These are phyloP conservation scores for Zosterops lateralis DNA, from an alignment of 2,113 vertebrate genomes.

Conservation along the genomic window DNA sequence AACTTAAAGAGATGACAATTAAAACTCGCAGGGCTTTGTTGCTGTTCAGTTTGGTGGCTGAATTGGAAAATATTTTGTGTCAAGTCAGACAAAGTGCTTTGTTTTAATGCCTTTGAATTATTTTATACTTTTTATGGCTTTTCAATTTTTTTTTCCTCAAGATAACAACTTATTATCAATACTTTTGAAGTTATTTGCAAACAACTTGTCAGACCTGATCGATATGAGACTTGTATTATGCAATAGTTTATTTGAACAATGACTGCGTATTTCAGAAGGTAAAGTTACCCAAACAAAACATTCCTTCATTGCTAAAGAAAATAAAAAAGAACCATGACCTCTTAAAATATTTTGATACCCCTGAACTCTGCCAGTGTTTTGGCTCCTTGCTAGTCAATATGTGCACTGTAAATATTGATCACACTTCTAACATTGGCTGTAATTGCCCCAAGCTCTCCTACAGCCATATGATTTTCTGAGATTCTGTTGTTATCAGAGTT, in stretches of 20 bases:
- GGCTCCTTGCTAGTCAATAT: neutral
- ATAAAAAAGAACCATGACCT: neutral
- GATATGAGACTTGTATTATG: neutral
- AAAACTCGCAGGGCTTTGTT: neutral
- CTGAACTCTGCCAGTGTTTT: neutral
- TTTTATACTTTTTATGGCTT: neutral
- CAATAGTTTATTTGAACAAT: neutral
- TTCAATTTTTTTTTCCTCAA: neutral
- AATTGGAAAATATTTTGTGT: neutral
- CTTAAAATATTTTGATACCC: neutral
- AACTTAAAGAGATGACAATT: neutral
- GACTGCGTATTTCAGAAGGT: neutral
- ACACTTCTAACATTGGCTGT: rapidly evolving
- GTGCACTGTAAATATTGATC: neutral
- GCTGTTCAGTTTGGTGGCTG: neutral
- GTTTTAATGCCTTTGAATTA: neutral
- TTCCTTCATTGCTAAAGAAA: neutral
- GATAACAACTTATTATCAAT: neutral
- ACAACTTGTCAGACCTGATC: neutral
- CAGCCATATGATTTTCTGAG: neutral
- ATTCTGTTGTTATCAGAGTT: neutral
- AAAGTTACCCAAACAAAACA: neutral
- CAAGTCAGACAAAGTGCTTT: neutral
- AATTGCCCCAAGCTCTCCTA: neutral
- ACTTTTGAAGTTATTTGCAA: neutral